phyloP scores from a whole-genome alignment of 2,797 vertebrate genomes.

The Ambastaia sidthimunki region DNA sequence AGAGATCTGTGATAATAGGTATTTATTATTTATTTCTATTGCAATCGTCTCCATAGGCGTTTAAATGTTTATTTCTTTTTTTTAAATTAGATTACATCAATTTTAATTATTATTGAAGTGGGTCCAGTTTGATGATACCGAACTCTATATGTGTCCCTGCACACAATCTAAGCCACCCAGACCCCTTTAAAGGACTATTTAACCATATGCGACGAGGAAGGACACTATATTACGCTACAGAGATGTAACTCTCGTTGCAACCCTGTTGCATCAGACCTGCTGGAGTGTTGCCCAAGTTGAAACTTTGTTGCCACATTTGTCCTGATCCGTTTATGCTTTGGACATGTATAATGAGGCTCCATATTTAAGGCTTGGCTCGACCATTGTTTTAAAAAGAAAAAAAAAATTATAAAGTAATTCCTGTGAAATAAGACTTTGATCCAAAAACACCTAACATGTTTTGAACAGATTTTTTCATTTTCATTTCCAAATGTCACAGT shows the following conservation, averaged over 20 bases:
- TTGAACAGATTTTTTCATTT: not conserved
- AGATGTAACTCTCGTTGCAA: conserved; percentile 82
- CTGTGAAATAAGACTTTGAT: not conserved
- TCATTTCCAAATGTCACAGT: not conserved
- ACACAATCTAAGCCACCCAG: not conserved
- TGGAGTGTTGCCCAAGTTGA: conserved; percentile 75
- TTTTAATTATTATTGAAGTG: not conserved
- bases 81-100: not conserved
- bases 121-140: conserved; percentile 15
- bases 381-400: conserved; percentile 48
- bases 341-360: conserved; percentile 56
- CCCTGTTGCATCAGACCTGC: conserved; percentile 85
- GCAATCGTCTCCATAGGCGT: not conserved
- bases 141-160: not conserved
- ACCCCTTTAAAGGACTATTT: conserved; percentile 71
- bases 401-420: not conserved
- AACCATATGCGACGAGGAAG: conserved; percentile 72
- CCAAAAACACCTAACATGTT: conserved; percentile 30
- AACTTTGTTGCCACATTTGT: conserved; percentile 72
- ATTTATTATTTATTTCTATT: not conserved
- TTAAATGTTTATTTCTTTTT: not conserved
- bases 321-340: conserved; percentile 51
- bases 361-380: conserved; percentile 36
- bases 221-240: conserved; percentile 73
- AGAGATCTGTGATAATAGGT: not conserved